These are phyloP conservation scores for Apostichopus parvimensis DNA, from an alignment of 35 echinoderm and acorn worm genomes.

Conservation along the genomic window DNA sequence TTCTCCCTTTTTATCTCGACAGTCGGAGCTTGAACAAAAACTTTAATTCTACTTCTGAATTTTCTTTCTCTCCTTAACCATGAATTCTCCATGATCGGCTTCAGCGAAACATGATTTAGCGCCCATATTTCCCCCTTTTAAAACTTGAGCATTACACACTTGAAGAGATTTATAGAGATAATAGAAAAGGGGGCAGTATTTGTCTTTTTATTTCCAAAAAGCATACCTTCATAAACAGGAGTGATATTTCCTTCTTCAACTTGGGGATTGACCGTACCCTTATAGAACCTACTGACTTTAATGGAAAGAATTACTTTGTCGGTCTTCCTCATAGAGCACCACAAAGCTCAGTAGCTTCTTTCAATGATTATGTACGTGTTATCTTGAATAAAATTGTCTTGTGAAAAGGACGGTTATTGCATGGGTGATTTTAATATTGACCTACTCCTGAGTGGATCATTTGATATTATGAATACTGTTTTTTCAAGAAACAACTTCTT, in stretches of 20 bases:
- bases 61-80: neutral
- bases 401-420: neutral
- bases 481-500: constrained; percentile 2
- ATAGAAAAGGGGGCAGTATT: neutral
- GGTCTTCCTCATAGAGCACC: neutral
- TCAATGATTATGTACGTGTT: neutral
- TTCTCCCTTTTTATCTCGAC: neutral
- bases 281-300: neutral
- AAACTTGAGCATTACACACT: neutral
- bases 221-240: neutral
- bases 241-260: neutral
- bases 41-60: neutral
- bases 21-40: constrained; percentile 8
- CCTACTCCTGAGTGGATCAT: neutral
- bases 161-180: neutral
- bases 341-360: neutral
- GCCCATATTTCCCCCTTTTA: neutral
- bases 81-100: neutral
- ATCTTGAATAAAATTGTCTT: constrained; percentile 4
- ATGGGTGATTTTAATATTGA: constrained; percentile 25
- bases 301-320: neutral
- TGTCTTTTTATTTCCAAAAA: neutral
- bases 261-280: neutral
- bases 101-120: neutral
- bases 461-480: neutral